These are phyloP conservation scores for Porphyrio hochstetteri DNA, from an alignment of 2,113 vertebrate species.

Conservation along the genomic window DNA sequence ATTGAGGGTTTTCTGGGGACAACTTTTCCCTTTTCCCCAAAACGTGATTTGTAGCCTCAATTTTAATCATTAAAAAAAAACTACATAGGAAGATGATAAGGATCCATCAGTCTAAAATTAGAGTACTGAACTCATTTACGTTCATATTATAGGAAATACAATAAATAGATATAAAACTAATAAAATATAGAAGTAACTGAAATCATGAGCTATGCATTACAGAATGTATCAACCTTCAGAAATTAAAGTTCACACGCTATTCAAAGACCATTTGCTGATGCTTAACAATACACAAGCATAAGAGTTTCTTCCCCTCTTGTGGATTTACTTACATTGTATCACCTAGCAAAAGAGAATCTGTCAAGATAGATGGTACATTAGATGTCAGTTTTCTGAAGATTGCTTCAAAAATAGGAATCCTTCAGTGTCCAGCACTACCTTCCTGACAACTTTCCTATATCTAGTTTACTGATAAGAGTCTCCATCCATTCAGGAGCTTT, in stretches of 20 bases:
- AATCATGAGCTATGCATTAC: not conserved
- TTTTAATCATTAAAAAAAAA: not conserved
- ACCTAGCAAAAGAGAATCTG: not conserved
- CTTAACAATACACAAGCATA: not conserved
- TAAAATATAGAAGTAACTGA: not conserved
- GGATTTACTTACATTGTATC: not conserved
- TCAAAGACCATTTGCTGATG: not conserved
- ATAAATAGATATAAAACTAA: not conserved
- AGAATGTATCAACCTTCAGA: not conserved
- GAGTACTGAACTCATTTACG: not conserved
- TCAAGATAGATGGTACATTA: not conserved
- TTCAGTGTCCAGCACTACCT: not conserved
- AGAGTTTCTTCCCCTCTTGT: not conserved
- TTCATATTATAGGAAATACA: not conserved
- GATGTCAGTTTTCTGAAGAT: not conserved
- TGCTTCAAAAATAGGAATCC: not conserved
- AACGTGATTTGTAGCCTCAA: not conserved
- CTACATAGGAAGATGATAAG: fast-evolving
- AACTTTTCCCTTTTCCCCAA: not conserved
- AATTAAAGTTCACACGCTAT: not conserved
- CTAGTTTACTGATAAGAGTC: not conserved
- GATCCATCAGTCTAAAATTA: not conserved
- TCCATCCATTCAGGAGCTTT: not conserved
- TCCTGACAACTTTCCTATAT: not conserved
- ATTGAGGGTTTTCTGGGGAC: not conserved